Evolutionary conservation across 1,140 invertebrate genomes (phyloP).

Genomic region (Ceratoteleas bidentatus): DNA sequence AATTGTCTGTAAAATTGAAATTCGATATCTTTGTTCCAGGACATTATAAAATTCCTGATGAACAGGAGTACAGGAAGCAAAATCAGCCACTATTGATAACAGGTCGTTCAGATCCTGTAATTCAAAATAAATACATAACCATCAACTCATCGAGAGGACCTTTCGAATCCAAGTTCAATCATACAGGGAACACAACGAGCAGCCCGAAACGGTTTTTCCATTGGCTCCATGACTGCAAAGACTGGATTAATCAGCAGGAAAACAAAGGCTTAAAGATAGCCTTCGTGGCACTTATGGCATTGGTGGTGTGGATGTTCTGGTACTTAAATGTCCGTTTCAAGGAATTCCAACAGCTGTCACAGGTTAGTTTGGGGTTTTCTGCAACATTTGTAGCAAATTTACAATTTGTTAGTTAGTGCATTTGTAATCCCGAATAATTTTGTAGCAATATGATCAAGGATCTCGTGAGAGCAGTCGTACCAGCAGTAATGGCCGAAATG

Average conservation of each 20-base stretch:
- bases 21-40: too few relatives aligned
- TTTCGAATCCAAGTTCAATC: constrained; percentile 60
- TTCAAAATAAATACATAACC: constrained; percentile 61
- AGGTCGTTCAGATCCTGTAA: too few relatives aligned
- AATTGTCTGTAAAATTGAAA: too few relatives aligned
- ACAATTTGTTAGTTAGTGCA: neutral
- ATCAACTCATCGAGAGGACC: constrained; percentile 69
- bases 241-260: constrained; percentile 86
- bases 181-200: constrained; percentile 39
- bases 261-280: constrained; percentile 86
- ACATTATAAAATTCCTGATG: too few relatives aligned
- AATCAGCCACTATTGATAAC: too few relatives aligned
- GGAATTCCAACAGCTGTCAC: constrained; percentile 86
- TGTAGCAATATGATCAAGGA: constrained; percentile 71
- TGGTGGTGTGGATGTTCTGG: constrained; percentile 87
- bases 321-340: constrained; percentile 82
- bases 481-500: constrained; percentile 74
- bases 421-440: neutral
- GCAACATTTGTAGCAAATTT: neutral
- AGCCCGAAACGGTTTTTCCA: constrained; percentile 63
- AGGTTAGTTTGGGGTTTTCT: constrained; percentile 70
- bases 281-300: constrained; percentile 84
- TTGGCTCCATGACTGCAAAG: constrained; percentile 71
- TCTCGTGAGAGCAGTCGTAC: constrained; percentile 77
- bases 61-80: too few relatives aligned